phyloP scores from a whole-genome alignment of 2,888 invertebrate genomes.

The Mesorhabditis belari region DNA sequence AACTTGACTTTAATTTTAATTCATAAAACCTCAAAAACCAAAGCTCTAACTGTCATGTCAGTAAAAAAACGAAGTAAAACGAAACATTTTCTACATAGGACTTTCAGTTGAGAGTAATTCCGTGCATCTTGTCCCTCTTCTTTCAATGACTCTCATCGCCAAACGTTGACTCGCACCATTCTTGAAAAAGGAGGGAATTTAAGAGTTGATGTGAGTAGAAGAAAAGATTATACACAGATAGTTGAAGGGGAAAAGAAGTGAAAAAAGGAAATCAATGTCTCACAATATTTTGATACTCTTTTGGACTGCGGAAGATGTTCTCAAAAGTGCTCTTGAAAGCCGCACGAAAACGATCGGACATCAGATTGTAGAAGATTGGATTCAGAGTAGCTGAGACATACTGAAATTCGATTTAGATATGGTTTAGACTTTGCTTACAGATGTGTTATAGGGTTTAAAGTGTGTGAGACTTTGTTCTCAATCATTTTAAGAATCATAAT shows the following conservation, averaged over 20 bases:
- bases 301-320: constrained; percentile 17
- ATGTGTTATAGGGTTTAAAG: background rate
- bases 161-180: background rate
- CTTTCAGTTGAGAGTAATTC: background rate
- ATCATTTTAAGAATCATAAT: background rate
- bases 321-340: constrained; percentile 39
- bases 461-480: background rate
- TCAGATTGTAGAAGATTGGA: constrained; percentile 50
- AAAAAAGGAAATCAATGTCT: no score
- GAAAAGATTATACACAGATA: no score
- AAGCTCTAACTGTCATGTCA: no score
- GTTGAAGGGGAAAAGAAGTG: no score
- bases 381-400: constrained; percentile 50
- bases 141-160: background rate
- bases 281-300: constrained; percentile 23
- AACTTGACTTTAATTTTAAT: no score
- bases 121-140: background rate
- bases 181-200: no score
- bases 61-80: background rate
- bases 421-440: background rate
- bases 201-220: no score
- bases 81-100: background rate
- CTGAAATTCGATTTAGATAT: constrained; percentile 33
- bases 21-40: no score
- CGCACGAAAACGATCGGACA: constrained; percentile 45